Evolutionary conservation across 2,888 invertebrate species (phyloP), one percentile per base, ranked within the genome.

Genomic region (Mimachlamys varia): DNA sequence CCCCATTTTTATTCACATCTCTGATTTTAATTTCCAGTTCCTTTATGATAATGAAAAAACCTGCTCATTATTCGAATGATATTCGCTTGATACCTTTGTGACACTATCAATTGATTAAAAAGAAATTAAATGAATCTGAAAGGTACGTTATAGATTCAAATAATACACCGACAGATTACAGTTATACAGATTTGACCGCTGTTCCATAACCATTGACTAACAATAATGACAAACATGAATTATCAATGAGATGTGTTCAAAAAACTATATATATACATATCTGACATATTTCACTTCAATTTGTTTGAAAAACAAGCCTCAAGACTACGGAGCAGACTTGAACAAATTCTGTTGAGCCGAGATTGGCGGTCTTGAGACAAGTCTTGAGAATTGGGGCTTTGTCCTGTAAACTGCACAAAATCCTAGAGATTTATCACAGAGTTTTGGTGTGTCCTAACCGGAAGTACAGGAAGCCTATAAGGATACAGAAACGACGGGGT

Each of bases 381-480:
- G 7, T 58, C 19, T 19, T 58, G 19, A 76, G 76, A 76, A 33
- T 76, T 33, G 76, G 76, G 76, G 13, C 10, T 76, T 76, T 76
- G 76, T 76, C 76, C 7, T 58, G 58, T 58, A 58, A 58, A 58
- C 33, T 15, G 7, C 76, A 76, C 76, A 76, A 33, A 62, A 27
- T 33, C 33, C 76, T 33, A 27, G 27, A 76, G 33, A 27, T 13
- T 76, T 76, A 76, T 76, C 76, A 76, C 76, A 76, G 76, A 19
- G 22, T 76, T 13, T 53, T 53, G 53, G 76, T 76, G 33, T 76
- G 76, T 22, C 33, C 76, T n/a, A 62, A n/a, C n/a, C 3, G 5
- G 27, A 76, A 76, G 76, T 76, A 76, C 76, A 76, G 76, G 27
- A 76, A 76, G 76, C 76, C 76, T 76, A n/a, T n/a, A 76, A 33